phyloP scores from a whole-genome alignment of 2,113 vertebrate species.

The Poicephalus meyeri region DNA sequence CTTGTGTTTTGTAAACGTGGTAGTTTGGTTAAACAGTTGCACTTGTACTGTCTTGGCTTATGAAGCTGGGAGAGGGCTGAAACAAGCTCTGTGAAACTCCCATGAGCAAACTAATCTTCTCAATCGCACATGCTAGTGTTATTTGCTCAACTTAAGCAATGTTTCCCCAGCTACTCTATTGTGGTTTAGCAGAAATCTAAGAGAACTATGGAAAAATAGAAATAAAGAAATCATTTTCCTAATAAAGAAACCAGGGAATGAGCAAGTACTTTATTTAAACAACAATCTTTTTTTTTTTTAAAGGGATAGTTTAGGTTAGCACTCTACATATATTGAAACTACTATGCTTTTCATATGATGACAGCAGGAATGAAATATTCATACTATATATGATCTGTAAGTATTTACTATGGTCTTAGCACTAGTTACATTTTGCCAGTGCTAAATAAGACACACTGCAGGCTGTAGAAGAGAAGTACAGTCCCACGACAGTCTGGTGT shows the following conservation, averaged over 20 bases:
- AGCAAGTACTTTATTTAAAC: neutral
- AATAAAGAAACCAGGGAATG: neutral
- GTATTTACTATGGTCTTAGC: neutral
- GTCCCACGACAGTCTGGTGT: neutral
- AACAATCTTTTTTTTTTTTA: neutral
- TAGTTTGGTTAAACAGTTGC: neutral
- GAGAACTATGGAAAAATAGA: neutral
- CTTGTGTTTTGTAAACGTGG: neutral
- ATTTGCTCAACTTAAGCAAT: neutral
- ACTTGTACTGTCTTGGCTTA: neutral
- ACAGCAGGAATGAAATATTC: neutral
- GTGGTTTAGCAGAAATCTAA: neutral
- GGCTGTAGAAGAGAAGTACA: neutral
- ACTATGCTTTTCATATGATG: neutral
- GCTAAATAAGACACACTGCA: neutral
- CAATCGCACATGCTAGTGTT: neutral
- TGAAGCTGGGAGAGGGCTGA: neutral
- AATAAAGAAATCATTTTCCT: neutral
- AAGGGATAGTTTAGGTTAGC: neutral
- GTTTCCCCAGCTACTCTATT: neutral
- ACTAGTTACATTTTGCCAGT: neutral
- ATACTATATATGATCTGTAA: neutral
- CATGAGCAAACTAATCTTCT: neutral
- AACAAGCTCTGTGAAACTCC: neutral
- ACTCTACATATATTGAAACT: neutral